Conservation (phyloP, 2,113 vertebrate genomes). For the Cairina moschata region DNA sequence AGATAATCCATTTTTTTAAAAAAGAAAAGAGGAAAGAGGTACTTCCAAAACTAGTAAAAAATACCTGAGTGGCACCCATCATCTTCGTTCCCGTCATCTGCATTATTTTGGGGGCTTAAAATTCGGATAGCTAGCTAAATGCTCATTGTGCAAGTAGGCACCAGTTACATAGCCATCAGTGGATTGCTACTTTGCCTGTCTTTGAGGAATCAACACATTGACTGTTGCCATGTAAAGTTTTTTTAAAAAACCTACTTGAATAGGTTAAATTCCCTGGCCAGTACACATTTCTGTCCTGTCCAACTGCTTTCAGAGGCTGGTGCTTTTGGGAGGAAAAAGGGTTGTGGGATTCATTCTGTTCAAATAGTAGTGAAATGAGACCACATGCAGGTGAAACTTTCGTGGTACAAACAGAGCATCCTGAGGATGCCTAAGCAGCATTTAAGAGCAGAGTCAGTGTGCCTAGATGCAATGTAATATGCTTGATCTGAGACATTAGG, state of each 20-base stretch:
- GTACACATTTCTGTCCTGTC: not conserved
- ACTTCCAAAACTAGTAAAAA: not conserved
- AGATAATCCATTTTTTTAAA: not conserved
- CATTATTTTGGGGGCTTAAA: not conserved
- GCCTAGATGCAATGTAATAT: not conserved
- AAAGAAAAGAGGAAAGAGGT: not conserved
- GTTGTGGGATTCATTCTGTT: not conserved
- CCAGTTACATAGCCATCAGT: accelerated
- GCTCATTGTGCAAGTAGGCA: not conserved
- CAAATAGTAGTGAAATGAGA: not conserved
- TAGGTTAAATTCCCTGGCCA: not conserved
- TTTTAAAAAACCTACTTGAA: not conserved
- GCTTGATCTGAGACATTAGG: not conserved
- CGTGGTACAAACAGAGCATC: not conserved
- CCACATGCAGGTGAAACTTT: not conserved
- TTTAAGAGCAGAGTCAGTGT: not conserved
- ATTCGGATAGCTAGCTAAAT: not conserved
- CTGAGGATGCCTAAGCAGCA: not conserved
- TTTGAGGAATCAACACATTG: not conserved
- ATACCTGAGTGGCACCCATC: not conserved
- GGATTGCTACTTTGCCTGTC: not conserved
- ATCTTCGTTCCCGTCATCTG: not conserved
- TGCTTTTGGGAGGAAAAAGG: not conserved
- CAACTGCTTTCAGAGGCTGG: not conserved
- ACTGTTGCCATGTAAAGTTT: not conserved